Conservation (phyloP, 2,888 invertebrate genomes). For the Agonopterix heracliana region DNA sequence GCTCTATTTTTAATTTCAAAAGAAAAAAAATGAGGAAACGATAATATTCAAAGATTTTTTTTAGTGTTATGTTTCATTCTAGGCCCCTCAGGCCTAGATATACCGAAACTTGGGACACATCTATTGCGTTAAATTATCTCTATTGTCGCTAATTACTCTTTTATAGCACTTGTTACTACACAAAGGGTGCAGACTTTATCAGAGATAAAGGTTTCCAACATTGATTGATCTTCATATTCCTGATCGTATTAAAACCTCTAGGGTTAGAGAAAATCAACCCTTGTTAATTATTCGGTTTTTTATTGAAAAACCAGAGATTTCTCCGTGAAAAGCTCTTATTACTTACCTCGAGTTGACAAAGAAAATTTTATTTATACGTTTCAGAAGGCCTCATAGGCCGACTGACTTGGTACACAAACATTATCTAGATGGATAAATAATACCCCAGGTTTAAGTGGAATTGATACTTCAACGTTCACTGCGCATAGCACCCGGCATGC, state of each 20-base stretch:
- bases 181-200: constrained; percentile 20
- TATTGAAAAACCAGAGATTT: constrained; percentile 9
- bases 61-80: neutral
- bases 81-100: constrained; percentile 7
- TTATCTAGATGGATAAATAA: constrained; percentile 20
- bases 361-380: constrained; percentile 14
- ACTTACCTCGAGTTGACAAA: constrained; percentile 5
- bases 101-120: constrained; percentile 9
- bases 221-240: constrained; percentile 7
- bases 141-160: constrained; percentile 15
- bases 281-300: constrained; percentile 8
- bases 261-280: neutral
- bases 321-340: constrained; percentile 6
- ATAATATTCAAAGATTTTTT: neutral
- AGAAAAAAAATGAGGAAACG: neutral
- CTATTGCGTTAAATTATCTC: constrained; percentile 9
- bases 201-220: constrained; percentile 14
- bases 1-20: constrained; percentile 3
- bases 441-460: constrained; percentile 12
- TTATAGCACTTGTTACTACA: constrained; percentile 2
- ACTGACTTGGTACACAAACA: constrained; percentile 15
- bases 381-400: constrained; percentile 14
- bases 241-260: constrained; percentile 10
- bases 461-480: constrained; percentile 16
- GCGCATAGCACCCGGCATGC: constrained; percentile 10